These are phyloP conservation scores for Pyrgus malvae DNA, from an alignment of 2,888 invertebrate genomes.

Conservation along the genomic window DNA sequence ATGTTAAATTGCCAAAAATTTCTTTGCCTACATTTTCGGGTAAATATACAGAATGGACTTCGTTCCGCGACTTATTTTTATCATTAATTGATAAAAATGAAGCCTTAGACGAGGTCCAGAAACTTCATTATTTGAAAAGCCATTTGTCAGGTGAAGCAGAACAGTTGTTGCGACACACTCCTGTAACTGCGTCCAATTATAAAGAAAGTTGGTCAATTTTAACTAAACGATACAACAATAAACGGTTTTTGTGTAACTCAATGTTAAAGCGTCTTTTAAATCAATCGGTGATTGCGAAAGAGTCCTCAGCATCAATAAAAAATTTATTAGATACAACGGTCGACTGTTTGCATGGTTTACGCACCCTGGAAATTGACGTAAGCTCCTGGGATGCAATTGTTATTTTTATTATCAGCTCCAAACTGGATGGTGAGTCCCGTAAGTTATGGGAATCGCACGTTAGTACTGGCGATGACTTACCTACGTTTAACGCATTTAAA, in stretches of 20 bases:
- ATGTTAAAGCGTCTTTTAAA: constrained; percentile 26
- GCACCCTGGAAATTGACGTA: constrained; percentile 14
- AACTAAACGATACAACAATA: constrained; percentile 29
- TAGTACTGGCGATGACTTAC: neutral
- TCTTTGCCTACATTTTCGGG: constrained; percentile 32
- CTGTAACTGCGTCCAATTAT: constrained; percentile 28
- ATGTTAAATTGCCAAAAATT: constrained; percentile 20
- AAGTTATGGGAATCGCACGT: constrained; percentile 30
- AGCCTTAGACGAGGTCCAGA: constrained; percentile 33
- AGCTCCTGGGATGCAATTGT: constrained; percentile 32
- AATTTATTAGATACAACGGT: constrained; percentile 29
- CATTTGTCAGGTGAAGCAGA: constrained; percentile 37
- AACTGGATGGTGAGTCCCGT: constrained; percentile 29
- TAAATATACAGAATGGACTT: constrained; percentile 34
- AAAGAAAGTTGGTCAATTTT: constrained; percentile 26
- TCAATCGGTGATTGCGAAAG: constrained; percentile 13
- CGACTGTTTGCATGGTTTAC: constrained; percentile 27
- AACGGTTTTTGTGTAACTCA: constrained; percentile 24
- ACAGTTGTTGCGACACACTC: constrained; percentile 30
- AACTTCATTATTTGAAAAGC: constrained; percentile 27
- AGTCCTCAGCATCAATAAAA: constrained; percentile 22
- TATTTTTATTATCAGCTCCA: constrained; percentile 20
- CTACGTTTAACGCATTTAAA: constrained; percentile 3
- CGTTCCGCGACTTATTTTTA: constrained; percentile 33
- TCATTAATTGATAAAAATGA: constrained; percentile 35